Evolutionary conservation across 2,888 invertebrate species (phyloP).

Genomic region (Electrophaes corylata): DNA sequence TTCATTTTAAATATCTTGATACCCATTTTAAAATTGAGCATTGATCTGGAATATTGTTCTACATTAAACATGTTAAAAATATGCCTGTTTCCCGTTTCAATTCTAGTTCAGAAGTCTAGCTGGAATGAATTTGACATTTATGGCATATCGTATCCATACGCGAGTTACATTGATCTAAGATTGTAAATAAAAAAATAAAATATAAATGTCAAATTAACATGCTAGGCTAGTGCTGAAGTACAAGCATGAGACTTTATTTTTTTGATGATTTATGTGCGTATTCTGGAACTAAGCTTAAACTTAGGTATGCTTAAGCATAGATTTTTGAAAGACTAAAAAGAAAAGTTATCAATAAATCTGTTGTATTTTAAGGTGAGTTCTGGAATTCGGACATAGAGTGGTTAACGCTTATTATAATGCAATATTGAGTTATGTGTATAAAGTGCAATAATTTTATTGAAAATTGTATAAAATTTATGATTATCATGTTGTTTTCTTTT

Average conservation of each 20-base stretch:
- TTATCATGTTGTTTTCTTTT: slow-evolving; percentile 75
- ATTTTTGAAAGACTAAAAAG: no score
- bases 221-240: slow-evolving; percentile 2
- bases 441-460: slow-evolving; percentile 83
- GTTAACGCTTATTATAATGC: slow-evolving; percentile 72
- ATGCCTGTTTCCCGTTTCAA: not conserved
- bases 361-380: not conserved
- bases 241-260: slow-evolving; percentile 62
- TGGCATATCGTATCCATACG: no score
- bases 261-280: slow-evolving; percentile 51
- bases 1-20: no score
- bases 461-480: slow-evolving; percentile 80
- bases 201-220: no score
- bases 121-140: no score
- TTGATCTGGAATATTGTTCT: not conserved
- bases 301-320: not conserved
- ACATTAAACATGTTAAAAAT: not conserved
- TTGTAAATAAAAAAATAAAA: no score
- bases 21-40: not conserved
- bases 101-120: no score
- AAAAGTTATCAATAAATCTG: no score
- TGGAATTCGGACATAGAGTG: slow-evolving; percentile 48
- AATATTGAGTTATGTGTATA: slow-evolving; percentile 80
- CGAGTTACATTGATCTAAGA: no score
- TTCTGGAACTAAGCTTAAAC: not conserved